Evolutionary conservation across 2,888 invertebrate genomes (phyloP).

Genomic region (Sminthurides aquaticus): DNA sequence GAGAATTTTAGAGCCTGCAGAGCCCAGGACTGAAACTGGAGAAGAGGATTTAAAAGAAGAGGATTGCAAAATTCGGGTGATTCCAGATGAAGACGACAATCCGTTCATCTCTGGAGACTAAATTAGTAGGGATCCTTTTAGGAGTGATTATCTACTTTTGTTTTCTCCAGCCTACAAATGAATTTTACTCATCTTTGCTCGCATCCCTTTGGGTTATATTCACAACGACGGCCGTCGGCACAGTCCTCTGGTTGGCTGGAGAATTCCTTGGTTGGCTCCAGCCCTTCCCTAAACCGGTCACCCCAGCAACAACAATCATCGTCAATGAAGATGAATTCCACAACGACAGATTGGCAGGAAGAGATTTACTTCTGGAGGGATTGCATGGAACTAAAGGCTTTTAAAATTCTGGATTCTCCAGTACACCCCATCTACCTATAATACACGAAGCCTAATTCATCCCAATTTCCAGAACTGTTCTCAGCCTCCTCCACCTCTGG

Average conservation of each 20-base stretch:
- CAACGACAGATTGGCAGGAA: background rate
- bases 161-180: slow-evolving; percentile 9
- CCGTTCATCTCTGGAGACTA: slow-evolving; percentile 5
- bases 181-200: slow-evolving; percentile 12
- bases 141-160: slow-evolving; percentile 17
- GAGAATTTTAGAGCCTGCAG: background rate
- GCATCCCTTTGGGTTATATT: slow-evolving; percentile 29
- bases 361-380: slow-evolving; percentile 5
- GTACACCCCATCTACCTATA: too few species aligned
- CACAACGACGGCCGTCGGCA: slow-evolving; percentile 28
- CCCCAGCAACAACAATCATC: background rate
- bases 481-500: too few species aligned
- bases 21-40: background rate
- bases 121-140: slow-evolving; percentile 10
- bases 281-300: slow-evolving; percentile 1
- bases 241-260: slow-evolving; percentile 29
- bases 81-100: background rate
- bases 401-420: too few species aligned
- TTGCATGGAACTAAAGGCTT: slow-evolving; percentile 14
- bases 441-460: too few species aligned
- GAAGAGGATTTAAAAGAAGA: too few species aligned
- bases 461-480: too few species aligned
- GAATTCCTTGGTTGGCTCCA: slow-evolving; percentile 30
- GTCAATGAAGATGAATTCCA: background rate
- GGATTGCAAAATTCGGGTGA: background rate